These are phyloP conservation scores for Sebastes dallii DNA, from an alignment of 2,797 vertebrate species.

Conservation along the genomic window DNA sequence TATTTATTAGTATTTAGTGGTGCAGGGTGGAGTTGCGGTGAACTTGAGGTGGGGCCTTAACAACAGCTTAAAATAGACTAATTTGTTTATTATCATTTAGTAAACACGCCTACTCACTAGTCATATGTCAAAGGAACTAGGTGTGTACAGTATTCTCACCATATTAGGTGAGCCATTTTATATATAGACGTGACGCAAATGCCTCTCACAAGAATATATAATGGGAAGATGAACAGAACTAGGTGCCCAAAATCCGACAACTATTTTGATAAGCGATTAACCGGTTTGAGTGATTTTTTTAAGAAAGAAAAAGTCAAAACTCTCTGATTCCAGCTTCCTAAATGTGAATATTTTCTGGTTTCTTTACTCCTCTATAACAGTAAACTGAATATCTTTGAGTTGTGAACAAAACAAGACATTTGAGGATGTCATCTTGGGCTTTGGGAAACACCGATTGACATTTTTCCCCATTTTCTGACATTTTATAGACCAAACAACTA, in stretches of 20 bases:
- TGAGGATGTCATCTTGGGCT: too few species aligned
- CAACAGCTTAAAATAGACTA: conserved; percentile 29
- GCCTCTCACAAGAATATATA: neutral
- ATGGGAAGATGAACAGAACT: neutral
- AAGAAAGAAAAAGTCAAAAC: too few species aligned
- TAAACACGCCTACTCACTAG: conserved; percentile 4
- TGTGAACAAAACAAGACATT: too few species aligned
- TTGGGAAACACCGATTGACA: too few species aligned
- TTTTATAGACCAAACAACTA: too few species aligned
- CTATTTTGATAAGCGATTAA: too few species aligned
- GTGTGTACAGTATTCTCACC: neutral
- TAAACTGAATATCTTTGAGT: too few species aligned
- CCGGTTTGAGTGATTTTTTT: too few species aligned
- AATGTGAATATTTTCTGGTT: too few species aligned
- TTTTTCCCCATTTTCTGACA: too few species aligned
- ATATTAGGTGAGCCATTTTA: neutral
- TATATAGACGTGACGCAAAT: neutral
- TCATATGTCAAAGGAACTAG: neutral
- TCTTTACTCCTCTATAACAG: too few species aligned
- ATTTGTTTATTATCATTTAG: neutral
- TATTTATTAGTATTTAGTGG: neutral
- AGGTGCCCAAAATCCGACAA: neutral
- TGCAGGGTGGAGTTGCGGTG: conserved; percentile 13
- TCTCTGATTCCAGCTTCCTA: too few species aligned
- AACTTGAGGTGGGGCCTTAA: conserved; percentile 5